Conservation (phyloP, 2,797 vertebrate species). For the Aeoliscus strigatus region DNA sequence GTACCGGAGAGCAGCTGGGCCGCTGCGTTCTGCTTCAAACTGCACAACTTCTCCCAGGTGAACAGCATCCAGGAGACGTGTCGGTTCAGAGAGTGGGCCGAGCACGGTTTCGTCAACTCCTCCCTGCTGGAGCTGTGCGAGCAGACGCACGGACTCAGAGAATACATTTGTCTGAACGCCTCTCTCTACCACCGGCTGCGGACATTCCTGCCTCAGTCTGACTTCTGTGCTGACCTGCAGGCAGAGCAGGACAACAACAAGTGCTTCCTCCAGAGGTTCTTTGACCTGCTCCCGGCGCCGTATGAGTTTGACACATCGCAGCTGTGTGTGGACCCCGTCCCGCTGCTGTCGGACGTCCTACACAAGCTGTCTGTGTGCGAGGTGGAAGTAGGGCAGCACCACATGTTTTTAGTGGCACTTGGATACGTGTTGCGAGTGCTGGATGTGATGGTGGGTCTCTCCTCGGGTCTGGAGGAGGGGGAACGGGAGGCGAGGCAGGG, state of each 20-base stretch:
- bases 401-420: conserved; percentile 72
- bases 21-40: conserved; percentile 66
- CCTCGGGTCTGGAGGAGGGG: conserved; percentile 72
- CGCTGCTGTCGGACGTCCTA: conserved; percentile 76
- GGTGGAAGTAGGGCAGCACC: conserved; percentile 69
- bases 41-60: conserved; percentile 51
- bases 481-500: conserved; percentile 78
- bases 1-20: conserved; percentile 73
- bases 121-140: conserved; percentile 70
- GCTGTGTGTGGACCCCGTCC: conserved; percentile 77
- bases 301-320: conserved; percentile 77
- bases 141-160: conserved; percentile 65
- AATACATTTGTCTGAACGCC: conserved; percentile 78
- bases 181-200: conserved; percentile 71
- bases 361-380: conserved; percentile 78
- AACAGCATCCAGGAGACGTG: conserved; percentile 57
- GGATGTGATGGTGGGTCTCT: conserved; percentile 81
- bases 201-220: conserved; percentile 55
- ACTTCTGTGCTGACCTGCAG: conserved; percentile 66
- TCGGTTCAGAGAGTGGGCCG: conserved; percentile 69
- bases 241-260: conserved; percentile 60
- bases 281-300: conserved; percentile 78
- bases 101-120: conserved; percentile 63
- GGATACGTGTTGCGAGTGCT: conserved; percentile 82
- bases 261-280: conserved; percentile 82